phyloP scores from a whole-genome alignment of 1,140 invertebrate genomes.

The Paraescarpia echinospica region DNA sequence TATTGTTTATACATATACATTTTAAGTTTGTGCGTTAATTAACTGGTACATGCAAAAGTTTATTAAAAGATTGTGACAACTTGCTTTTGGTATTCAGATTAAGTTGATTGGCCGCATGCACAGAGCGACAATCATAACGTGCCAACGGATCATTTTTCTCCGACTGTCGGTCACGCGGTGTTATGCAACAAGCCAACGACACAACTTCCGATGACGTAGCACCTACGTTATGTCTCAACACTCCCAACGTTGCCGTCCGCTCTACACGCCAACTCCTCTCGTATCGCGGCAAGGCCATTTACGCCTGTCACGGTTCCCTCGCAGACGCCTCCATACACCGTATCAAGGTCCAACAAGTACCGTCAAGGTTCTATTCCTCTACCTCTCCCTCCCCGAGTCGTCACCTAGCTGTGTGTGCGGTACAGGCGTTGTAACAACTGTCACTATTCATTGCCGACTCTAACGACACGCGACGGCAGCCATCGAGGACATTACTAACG shows the following conservation, averaged over 20 bases:
- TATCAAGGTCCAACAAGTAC: not conserved
- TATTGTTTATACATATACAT: no score
- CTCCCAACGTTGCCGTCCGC: not conserved
- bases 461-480: not conserved
- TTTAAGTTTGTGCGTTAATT: not conserved
- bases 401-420: no score
- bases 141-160: not conserved
- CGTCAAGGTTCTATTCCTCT: not conserved
- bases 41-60: not conserved
- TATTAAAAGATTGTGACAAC: not conserved
- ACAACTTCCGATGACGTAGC: not conserved
- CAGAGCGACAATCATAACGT: not conserved
- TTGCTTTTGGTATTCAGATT: not conserved
- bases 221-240: not conserved
- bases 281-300: not conserved
- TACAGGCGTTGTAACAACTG: not conserved
- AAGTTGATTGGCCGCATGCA: not conserved
- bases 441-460: not conserved
- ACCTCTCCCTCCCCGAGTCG: not conserved
- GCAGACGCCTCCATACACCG: not conserved
- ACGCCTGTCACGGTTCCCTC: not conserved
- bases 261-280: not conserved
- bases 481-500: not conserved
- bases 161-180: no score
- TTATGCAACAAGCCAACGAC: no score